Conservation (phyloP, 2,888 invertebrate genomes). For the Heteropelma amictum region DNA sequence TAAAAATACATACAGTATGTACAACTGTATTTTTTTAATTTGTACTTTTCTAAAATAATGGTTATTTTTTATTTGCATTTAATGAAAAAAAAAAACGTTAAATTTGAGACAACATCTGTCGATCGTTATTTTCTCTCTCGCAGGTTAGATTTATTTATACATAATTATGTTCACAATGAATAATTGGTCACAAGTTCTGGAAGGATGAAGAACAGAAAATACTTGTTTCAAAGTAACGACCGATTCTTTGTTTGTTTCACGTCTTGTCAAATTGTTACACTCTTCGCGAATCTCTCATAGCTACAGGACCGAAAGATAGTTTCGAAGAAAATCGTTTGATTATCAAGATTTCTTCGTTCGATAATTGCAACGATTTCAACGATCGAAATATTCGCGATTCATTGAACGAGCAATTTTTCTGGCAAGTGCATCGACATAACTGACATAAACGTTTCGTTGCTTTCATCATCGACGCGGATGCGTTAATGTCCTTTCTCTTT, state of each 20-base stretch:
- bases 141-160: background rate
- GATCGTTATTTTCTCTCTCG: background rate
- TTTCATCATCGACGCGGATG: too few species aligned
- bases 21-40: too few species aligned
- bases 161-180: background rate
- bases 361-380: slow-evolving; percentile 1
- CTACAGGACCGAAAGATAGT: background rate
- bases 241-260: background rate
- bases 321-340: background rate
- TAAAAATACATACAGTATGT: too few species aligned
- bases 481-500: too few species aligned
- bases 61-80: too few species aligned
- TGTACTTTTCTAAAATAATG: too few species aligned
- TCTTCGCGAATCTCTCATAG: background rate
- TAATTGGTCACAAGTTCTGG: too few species aligned
- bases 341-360: background rate
- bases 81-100: background rate
- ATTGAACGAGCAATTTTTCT: background rate
- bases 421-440: slow-evolving; percentile 23
- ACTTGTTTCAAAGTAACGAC: background rate
- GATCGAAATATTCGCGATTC: background rate
- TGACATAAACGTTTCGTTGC: background rate
- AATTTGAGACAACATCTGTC: background rate
- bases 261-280: too few species aligned
- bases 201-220: background rate